Evolutionary conservation across 1,140 invertebrate species (phyloP).

Genomic region (Pseudomyrmex sp.): DNA sequence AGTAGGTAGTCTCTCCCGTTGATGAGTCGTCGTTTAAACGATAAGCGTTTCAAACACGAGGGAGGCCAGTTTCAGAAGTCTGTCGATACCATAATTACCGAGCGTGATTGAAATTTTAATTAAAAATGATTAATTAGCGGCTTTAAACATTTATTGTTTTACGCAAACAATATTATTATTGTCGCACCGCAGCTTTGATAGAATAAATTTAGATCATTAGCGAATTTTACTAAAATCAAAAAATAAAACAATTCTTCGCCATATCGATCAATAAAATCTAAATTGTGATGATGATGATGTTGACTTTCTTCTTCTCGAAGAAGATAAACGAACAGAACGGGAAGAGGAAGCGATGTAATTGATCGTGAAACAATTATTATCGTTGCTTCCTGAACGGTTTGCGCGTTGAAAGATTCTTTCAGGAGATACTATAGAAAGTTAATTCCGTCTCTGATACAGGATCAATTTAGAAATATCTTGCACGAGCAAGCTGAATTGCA

Average conservation of each 20-base stretch:
- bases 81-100: slow-evolving; percentile 26
- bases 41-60: slow-evolving; percentile 1
- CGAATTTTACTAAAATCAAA: not conserved
- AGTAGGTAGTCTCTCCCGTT: not conserved
- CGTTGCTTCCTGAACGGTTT: not conserved
- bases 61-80: not conserved
- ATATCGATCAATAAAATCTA: not conserved
- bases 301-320: not conserved
- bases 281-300: slow-evolving; percentile 12
- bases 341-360: slow-evolving; percentile 28
- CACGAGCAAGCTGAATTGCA: no score
- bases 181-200: no score
- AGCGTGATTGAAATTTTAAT: slow-evolving; percentile 20
- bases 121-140: not conserved
- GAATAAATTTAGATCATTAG: not conserved
- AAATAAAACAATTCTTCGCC: not conserved
- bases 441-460: slow-evolving; percentile 19
- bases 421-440: slow-evolving; percentile 28
- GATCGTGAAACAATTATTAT: slow-evolving; percentile 19
- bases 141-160: not conserved
- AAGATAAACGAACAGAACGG: not conserved
- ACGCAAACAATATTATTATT: no score
- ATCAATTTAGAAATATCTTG: slow-evolving; percentile 33
- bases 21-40: slow-evolving; percentile 39
- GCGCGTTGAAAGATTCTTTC: slow-evolving; percentile 1